Base-by-base conservation (phyloP, 1,140 invertebrate species). In the Pogonognathellus flavescens region DNA sequence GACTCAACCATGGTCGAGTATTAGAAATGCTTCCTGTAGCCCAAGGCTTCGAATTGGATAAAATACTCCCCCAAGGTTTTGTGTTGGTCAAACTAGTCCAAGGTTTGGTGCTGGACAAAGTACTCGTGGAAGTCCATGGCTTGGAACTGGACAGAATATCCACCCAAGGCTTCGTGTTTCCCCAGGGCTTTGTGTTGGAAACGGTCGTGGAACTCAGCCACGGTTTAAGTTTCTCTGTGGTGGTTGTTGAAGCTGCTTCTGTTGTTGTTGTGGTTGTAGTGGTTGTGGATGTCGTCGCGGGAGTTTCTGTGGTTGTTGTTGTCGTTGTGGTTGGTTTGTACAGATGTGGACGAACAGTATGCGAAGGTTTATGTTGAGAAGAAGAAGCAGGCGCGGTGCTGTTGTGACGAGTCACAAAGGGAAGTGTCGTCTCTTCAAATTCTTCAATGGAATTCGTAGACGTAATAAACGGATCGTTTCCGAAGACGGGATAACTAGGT, bases 371-470 rank as follows among this genome's bases (percentile, higher is more conserved):
- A 16, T 11, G 62, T 66, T 14, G 20, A 76, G 1, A 49, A 50
- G 70, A 81, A 57, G 50, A n/a, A 11, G 25, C 53, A 55, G 31
- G 31, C 31, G 31, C 1, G 31, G 31, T 41, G 31, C 31, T 41
- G 31, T 57, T 81, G 18, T 55, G 53, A 25, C 80, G 22, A 20
- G 80, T 81, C 13, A 81, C 80, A 25, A 81, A 81, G 14, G 80
- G 80, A 20, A 81, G 80, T 14, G 53, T 81, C 18, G 50, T 80
- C 89, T 87, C 89, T 90, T 86, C 86, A 89, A 82, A 88, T 85
- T 31, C 86, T 84, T 72, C 86, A 83, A n/a, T 87, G 90, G 88
- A 14, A 90, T 90, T 85, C 90, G 86, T 80, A 53, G 31, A 70
- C 16, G 82, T 84, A 10, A 70, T 62, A 3, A 66, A 52, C 60